Evolutionary conservation across 2,888 invertebrate genomes (phyloP), one percentile per base, ranked within the genome.

Genomic region (Protophormia terraenovae): DNA sequence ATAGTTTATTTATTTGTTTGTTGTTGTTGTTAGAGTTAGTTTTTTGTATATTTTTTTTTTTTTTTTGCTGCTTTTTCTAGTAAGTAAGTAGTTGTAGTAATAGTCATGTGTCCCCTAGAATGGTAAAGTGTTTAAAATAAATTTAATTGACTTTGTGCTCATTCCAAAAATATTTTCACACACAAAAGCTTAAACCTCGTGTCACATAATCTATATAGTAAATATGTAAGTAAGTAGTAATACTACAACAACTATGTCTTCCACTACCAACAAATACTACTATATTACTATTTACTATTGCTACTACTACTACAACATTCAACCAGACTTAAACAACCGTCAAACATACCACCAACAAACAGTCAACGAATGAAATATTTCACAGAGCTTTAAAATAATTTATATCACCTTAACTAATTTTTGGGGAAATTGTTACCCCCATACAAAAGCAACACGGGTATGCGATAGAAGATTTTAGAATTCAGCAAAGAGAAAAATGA

Each of bases 151-250:
- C 85, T 85, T 85, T 85, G 85, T 85, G 85, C 85, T 85, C 85
- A 85, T 79, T 84, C 84, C 84, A 82, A 87, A 89, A 90, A 90
- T 90, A 90, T 89, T 89, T 90, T 90, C 91, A 90, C 90, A 90
- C 89, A 90, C 89, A 89, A 89, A 90, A 90, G 89, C 89, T 89
- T 88, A 87, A 89, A 89, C 88, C 78, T 83, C 83, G 85, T 85
- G 85, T 85, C 85, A 83, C 83, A 85, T 78, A 85, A 83, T 85
- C 85, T 79, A 71, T 79, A 58, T 75, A 67, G 35, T n/a, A n/a
- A n/a, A n/a, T n/a, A n/a, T n/a, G n/a, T n/a, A n/a, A n/a, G n/a
- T n/a, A n/a, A n/a, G n/a, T 53, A 27, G 69, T 71, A 45, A 38
- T 27, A 50, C 16, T 53, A 58, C 64, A 6, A 47, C 66, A 35